phyloP scores from a whole-genome alignment of 2,797 vertebrate species.

The Sciurus carolinensis region DNA sequence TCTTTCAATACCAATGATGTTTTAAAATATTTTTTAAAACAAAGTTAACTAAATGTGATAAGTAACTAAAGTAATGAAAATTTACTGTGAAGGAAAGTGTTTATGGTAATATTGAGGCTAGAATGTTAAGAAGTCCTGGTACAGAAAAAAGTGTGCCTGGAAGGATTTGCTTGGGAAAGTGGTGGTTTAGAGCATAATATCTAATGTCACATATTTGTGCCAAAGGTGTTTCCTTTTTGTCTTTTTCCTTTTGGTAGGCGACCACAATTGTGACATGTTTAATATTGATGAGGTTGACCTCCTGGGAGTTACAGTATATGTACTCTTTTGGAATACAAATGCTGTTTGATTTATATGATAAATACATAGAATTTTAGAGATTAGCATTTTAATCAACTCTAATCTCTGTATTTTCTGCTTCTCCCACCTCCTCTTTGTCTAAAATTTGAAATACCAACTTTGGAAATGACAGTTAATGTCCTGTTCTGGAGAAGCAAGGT shows the following conservation, averaged over 20 bases:
- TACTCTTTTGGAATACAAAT: slow-evolving; percentile 87
- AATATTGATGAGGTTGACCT: slow-evolving; percentile 90
- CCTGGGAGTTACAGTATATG: slow-evolving; percentile 83
- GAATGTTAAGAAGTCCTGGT: neutral
- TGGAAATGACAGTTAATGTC: slow-evolving; percentile 33
- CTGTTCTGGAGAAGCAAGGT: slow-evolving; percentile 36
- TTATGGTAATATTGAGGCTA: neutral
- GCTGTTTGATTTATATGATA: slow-evolving; percentile 77
- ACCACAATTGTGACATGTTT: slow-evolving; percentile 84
- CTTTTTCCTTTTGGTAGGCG: slow-evolving; percentile 63
- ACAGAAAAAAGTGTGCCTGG: neutral
- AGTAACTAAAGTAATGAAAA: neutral
- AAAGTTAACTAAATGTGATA: neutral
- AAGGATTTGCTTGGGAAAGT: slow-evolving; percentile 70
- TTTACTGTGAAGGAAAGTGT: neutral
- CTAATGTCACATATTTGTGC: slow-evolving; percentile 78
- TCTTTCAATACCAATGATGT: neutral
- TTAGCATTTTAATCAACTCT: slow-evolving; percentile 81
- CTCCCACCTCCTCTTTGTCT: neutral
- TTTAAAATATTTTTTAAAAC: neutral
- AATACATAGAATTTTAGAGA: slow-evolving; percentile 77
- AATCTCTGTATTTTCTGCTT: slow-evolving; percentile 49
- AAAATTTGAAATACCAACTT: slow-evolving; percentile 41
- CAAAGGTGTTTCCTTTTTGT: slow-evolving; percentile 75
- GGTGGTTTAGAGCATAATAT: neutral